These are phyloP conservation scores for Gambusia holbrooki DNA, from an alignment of 2,113 vertebrate genomes.

Conservation along the genomic window DNA sequence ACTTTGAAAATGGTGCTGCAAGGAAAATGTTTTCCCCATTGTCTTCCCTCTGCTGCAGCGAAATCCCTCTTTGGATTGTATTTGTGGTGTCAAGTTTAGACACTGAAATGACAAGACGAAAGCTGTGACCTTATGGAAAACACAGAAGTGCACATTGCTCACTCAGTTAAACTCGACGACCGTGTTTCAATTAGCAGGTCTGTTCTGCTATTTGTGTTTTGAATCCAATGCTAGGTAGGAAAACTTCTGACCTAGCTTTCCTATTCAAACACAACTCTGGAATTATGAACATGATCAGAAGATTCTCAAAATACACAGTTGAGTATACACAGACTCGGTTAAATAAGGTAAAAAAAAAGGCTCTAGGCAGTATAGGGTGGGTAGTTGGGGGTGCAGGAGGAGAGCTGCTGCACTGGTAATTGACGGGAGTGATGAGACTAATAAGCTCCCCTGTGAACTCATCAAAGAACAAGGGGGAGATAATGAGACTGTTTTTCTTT, in stretches of 20 bases:
- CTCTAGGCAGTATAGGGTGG: constrained; percentile 24
- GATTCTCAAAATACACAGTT: neutral
- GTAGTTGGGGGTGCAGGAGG: too few relatives aligned
- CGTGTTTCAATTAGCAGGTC: neutral
- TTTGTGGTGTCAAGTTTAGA: too few relatives aligned
- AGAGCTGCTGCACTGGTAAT: constrained; percentile 61
- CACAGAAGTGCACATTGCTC: neutral
- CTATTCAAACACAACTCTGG: neutral
- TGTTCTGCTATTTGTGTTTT: neutral
- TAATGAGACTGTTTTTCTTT: constrained; percentile 73
- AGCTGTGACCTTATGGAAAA: neutral
- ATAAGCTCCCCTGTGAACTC: constrained; percentile 78
- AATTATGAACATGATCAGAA: neutral
- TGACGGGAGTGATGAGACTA: constrained; percentile 73
- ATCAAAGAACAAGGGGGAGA: constrained; percentile 73
- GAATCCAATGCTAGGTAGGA: neutral
- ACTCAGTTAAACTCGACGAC: neutral
- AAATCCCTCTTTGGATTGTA: too few relatives aligned
- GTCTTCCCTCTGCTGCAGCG: too few relatives aligned
- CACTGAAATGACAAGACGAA: too few relatives aligned
- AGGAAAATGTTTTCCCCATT: too few relatives aligned
- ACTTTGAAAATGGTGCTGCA: too few relatives aligned
- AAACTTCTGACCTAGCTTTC: neutral
- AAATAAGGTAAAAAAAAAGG: constrained; percentile 24
- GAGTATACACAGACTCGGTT: neutral